These are phyloP conservation scores for Leucoraja erinaceus DNA, from an alignment of 2,113 vertebrate genomes.

Conservation along the genomic window DNA sequence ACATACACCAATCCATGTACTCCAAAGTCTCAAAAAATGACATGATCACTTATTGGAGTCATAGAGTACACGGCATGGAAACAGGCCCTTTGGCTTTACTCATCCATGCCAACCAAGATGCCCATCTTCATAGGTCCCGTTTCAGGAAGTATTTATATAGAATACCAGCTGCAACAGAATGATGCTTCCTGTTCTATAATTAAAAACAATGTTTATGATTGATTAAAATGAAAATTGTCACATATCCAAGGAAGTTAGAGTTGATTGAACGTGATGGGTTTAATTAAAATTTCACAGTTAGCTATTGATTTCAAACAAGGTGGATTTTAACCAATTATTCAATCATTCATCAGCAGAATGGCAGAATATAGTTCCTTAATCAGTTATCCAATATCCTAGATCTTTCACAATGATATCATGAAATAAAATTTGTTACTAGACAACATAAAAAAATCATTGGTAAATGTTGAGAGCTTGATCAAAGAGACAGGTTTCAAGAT, in stretches of 20 bases:
- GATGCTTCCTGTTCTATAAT: neutral
- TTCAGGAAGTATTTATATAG: neutral
- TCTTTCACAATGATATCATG: too few species aligned
- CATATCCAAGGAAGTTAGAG: neutral
- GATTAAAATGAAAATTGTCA: neutral
- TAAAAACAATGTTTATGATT: neutral
- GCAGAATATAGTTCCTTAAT: neutral
- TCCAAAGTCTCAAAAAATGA: neutral
- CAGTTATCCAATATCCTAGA: neutral
- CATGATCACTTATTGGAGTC: neutral
- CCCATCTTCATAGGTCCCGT: neutral
- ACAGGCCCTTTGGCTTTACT: too few species aligned
- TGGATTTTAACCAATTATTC: neutral
- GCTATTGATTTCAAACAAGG: neutral
- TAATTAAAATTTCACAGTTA: neutral
- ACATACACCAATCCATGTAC: neutral
- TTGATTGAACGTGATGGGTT: neutral
- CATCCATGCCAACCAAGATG: too few species aligned
- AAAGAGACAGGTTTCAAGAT: too few species aligned
- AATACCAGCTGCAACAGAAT: neutral
- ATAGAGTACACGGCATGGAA: too few species aligned
- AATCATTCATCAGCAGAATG: neutral
- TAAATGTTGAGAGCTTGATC: too few species aligned
- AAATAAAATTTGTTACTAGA: too few species aligned
- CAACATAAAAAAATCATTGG: too few species aligned